These are phyloP conservation scores for Ploceus nigricollis DNA, from an alignment of 2,113 vertebrate species.

Conservation along the genomic window DNA sequence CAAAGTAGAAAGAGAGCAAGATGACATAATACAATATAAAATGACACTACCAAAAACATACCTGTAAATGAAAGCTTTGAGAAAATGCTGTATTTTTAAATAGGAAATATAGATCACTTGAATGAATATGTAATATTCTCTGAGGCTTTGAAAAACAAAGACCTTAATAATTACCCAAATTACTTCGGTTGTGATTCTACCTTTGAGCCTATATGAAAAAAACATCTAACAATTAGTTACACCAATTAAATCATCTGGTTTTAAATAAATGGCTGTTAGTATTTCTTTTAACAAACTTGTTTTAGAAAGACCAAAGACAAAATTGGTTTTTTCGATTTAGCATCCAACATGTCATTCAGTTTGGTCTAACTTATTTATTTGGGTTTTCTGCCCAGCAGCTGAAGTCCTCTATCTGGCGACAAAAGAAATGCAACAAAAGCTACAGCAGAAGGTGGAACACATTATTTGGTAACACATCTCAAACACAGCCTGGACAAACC, in stretches of 20 bases:
- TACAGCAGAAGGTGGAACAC: constrained; percentile 50
- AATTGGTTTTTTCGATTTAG: neutral
- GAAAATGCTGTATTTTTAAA: constrained; percentile 5
- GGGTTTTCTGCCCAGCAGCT: neutral
- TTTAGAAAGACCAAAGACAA: constrained; percentile 56
- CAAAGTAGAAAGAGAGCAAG: neutral
- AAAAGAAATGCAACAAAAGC: neutral
- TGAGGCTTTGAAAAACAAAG: constrained; percentile 58
- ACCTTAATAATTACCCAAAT: constrained; percentile 70
- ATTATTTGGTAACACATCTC: constrained; percentile 54
- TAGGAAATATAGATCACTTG: constrained; percentile 25
- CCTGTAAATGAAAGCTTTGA: constrained; percentile 11
- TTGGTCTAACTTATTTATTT: constrained; percentile 41
- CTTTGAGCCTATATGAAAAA: constrained; percentile 69
- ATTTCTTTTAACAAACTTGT: constrained; percentile 34
- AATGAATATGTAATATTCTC: constrained; percentile 53
- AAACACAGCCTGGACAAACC: constrained; percentile 41
- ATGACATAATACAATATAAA: neutral
- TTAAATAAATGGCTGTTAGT: constrained; percentile 35
- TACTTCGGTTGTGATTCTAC: constrained; percentile 69
- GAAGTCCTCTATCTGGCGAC: constrained; percentile 15
- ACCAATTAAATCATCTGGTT: constrained; percentile 41
- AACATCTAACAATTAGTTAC: constrained; percentile 61
- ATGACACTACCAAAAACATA: neutral
- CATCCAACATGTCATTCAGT: constrained; percentile 13